Base-by-base conservation (phyloP, 2,797 vertebrate species). In the Sparidentex hasta region DNA sequence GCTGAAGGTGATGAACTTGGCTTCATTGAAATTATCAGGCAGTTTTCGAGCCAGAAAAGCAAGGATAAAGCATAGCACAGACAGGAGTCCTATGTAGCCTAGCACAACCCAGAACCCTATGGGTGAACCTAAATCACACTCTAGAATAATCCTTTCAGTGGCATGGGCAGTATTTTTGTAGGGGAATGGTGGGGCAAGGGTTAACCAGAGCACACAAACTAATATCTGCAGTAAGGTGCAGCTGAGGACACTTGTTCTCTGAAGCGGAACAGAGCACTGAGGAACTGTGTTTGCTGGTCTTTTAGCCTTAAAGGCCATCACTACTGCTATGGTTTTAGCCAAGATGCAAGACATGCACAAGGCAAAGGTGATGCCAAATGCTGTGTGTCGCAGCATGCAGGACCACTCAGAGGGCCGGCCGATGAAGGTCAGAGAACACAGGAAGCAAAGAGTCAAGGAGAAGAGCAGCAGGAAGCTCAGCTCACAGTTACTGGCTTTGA, bases 21-120 rank as follows among this genome's bases (percentile, higher is more conserved):
- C 93, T 65, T 95, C 95, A 65, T 95, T 95, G 50, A 95, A 95
- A 80, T 95, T 95, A 87, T 95, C 92, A 23, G 94, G 95, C 46
- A 95, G 62, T 48, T 93, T 94, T n/a, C 93, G 86, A 72, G 93
- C 91, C 59, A 95, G 65, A 89, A 95, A 95, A 73, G 94, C 94
- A 7, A 95, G 80, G 5, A 94, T 50, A 38, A 94, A 92, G 59
- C 94, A 95, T 0, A 94, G 61, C 13, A 87, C 7, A 77, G 94
- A 91, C 48, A 95, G 84, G 23, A 95, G 38, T 55, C 94, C 94
- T 16, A 95, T 88, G 57, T 94, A 95, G 0, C 86, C 93, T 52
- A 95, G 25, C 2, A 95, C 93, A 71, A 80, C 92, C 94, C 94
- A 95, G 77, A 95, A 95, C 5, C 93, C 93, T 17, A 94, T 14